These are phyloP conservation scores for Propithecus perrieri DNA, from an alignment of 2,797 vertebrate species.

Conservation along the genomic window DNA sequence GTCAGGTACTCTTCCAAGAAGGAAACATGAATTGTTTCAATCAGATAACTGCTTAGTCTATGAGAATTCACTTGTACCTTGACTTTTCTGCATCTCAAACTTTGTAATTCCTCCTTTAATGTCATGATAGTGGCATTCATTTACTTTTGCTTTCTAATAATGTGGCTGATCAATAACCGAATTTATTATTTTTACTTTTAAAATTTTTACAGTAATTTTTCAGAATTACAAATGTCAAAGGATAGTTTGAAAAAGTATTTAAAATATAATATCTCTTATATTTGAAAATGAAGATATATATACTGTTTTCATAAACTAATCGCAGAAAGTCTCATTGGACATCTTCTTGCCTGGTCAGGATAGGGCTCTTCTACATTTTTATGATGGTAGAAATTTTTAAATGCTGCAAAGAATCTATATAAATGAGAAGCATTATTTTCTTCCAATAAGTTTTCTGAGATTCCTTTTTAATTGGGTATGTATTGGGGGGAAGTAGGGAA, in stretches of 20 bases:
- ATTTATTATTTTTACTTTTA: not conserved
- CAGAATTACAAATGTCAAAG: not conserved
- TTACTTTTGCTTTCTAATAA: conserved; percentile 24
- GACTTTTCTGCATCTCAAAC: not conserved
- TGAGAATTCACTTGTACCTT: not conserved
- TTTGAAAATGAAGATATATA: not conserved
- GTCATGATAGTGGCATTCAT: not conserved
- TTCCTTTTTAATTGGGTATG: not conserved
- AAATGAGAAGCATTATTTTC: not conserved
- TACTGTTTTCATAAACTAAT: not conserved
- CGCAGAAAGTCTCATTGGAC: not conserved
- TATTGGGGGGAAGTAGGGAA: not conserved
- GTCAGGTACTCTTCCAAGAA: not conserved
- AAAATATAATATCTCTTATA: conserved; percentile 4
- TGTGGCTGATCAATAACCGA: not conserved
- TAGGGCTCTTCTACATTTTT: not conserved
- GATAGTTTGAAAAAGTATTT: conserved; percentile 6
- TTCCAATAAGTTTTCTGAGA: not conserved
- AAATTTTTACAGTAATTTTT: conserved; percentile 5
- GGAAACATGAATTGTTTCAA: not conserved
- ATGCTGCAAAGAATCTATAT: not conserved
- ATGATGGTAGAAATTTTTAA: not conserved
- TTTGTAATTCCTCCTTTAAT: not conserved
- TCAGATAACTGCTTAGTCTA: not conserved
- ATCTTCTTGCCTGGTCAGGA: not conserved